Evolutionary conservation across 1,140 invertebrate species (phyloP), one percentile per base, ranked within the genome.

Genomic region (Carcinoscorpius rotundicauda): DNA sequence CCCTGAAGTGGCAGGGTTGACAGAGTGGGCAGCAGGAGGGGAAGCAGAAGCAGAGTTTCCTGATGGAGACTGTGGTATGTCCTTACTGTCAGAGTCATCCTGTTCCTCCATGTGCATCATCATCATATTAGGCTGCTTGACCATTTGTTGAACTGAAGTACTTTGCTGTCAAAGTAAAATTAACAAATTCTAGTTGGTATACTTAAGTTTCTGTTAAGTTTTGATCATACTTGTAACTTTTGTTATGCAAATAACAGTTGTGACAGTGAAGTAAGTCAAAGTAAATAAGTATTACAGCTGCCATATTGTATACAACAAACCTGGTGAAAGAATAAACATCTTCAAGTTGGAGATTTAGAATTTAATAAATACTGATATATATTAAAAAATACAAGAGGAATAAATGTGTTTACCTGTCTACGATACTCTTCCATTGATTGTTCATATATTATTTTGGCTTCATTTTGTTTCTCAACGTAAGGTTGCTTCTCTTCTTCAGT

Each of bases 391-490:
- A 10, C 5, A 51, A 49, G 6, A 59, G 9, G 6, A 6, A 49
- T 6, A 10, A 49, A 1, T 9, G 53, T 5, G 63, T 55, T 61
- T 63, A 71, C 72, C 49, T 69, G 69, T 65, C 71, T 67, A 50
- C 72, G 71, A 63, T 73, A 73, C 51, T 73, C 72, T 62, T 73
- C 72, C 72, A 73, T 73, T 49, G 61, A 67, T 49, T 63, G 60
- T 65, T 73, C 72, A 65, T 73, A 73, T 59, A 66, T 63, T n/a
- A 71, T 63, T 59, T 72, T 72, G 57, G 70, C 71, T 65, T 71
- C 64, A 62, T 71, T 66, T 61, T 73, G 72, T 60, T 63, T 66
- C 60, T 72, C 72, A 52, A 73, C 71, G 59, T 73, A 73, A 61
- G 71, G 72, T 56, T 67, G 61, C 63, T 73, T 73, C 4, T 73